Conservation (phyloP, 37 sponge, comb jelly and placozoan genomes). For the Halisarca cf. caerulea region DNA sequence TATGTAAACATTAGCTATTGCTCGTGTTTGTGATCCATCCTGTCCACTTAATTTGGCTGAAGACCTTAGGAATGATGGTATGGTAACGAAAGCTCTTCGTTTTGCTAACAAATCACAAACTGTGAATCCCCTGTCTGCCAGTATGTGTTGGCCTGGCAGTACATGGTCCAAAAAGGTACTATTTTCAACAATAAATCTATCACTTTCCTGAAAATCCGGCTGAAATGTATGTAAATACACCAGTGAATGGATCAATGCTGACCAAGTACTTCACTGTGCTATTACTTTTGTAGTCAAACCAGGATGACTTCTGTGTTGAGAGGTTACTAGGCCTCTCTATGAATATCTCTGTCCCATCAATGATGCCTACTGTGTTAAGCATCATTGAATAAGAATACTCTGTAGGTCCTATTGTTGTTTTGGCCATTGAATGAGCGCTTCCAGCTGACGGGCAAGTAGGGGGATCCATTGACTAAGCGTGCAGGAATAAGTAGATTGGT, state of each 20-base stretch:
- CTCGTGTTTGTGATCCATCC: not conserved
- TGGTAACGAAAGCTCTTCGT: slow-evolving; percentile 16
- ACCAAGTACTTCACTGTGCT: slow-evolving; percentile 31
- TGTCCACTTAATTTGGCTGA: not conserved
- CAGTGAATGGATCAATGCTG: slow-evolving; percentile 25
- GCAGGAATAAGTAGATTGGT: slow-evolving; percentile 24
- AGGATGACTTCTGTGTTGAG: slow-evolving; percentile 14
- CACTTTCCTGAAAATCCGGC: slow-evolving; percentile 24
- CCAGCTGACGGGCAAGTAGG: slow-evolving; percentile 19
- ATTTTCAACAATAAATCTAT: not conserved
- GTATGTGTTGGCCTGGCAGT: slow-evolving; percentile 25
- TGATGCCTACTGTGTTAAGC: slow-evolving; percentile 4
- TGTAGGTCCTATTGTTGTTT: not conserved
- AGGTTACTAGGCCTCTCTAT: not conserved
- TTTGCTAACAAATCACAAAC: slow-evolving; percentile 15
- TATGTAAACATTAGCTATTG: not conserved
- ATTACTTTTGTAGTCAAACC: slow-evolving; percentile 23
- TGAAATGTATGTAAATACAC: slow-evolving; percentile 23
- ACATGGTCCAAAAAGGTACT: slow-evolving; percentile 4
- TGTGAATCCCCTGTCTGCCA: slow-evolving; percentile 31
- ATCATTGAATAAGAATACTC: not conserved
- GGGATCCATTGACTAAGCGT: slow-evolving; percentile 35
- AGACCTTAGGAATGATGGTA: slow-evolving; percentile 19
- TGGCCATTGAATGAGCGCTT: slow-evolving; percentile 1
- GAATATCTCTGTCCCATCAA: slow-evolving; percentile 21